Evolutionary conservation across 2,888 invertebrate species (phyloP), one percentile per base, ranked within the genome.

Genomic region (Sicus ferrugineus): DNA sequence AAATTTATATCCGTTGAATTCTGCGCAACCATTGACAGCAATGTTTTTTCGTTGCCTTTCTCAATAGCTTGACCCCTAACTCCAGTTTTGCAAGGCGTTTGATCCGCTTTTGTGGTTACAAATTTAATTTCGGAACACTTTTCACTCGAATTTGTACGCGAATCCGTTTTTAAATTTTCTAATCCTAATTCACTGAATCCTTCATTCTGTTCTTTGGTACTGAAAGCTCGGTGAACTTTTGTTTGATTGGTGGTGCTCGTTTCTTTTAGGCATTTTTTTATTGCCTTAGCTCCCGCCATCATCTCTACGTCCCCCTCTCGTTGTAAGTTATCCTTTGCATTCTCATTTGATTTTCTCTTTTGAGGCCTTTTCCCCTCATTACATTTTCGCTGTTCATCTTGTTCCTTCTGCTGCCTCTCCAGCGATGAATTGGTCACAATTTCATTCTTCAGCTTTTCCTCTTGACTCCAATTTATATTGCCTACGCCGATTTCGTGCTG

Each of bases 401-500:
- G 52, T 26, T 59, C 64, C n/a, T 28, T 5, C 38, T n/a, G 42
- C 16, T n/a, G 31, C 56, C 3, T 11, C 46, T 7, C 28, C 6
- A 16, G 21, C 42, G 42, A 42, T 42, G 16, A 42, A n/a, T n/a
- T n/a, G n/a, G n/a, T n/a, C n/a, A n/a, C n/a, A n/a, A n/a, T n/a
- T 9, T 3, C 31, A 16, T 62, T 23, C 28, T 9, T n/a, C 38
- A 38, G 4, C 14, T 38, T 14, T 21, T 11, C 16, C 21, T 42
- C 56, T 54, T 75, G 73, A 21, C 76, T 86, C 93, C 93, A 94
- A 75, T 90, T 89, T 30, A 93, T 90, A 75, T 90, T 89, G 23
- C 87, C 87, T 5, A 92, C 87, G 3, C 93, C 93, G 73, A 95
- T 89, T 86, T 94, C 93, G 76, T 89, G 87, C 84, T 92, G 87